A percentile compares a stretch with the other conserved stretches of the same genome.
phyloP scores from a whole-genome alignment of 2,797 vertebrate species.

The Sylvia borin region DNA sequence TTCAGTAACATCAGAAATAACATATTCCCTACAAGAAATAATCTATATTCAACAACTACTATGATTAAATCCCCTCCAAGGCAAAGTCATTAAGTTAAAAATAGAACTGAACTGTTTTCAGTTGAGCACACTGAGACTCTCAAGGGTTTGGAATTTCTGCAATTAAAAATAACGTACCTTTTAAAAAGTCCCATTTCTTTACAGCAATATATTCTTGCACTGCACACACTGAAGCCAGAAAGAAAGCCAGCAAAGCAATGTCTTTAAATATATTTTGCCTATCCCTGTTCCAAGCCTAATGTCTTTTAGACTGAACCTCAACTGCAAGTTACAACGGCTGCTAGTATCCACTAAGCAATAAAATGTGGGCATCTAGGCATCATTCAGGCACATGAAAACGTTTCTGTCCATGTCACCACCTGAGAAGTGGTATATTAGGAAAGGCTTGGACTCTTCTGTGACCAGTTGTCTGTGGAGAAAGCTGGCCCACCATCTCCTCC shows the following conservation, averaged over 20 bases:
- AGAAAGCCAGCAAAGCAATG: background rate
- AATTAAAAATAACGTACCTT: background rate
- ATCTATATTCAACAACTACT: background rate
- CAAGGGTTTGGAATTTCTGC: background rate
- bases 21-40: background rate
- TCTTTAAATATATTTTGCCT: background rate
- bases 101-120: background rate
- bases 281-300: background rate
- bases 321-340: background rate
- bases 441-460: background rate
- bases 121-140: background rate
- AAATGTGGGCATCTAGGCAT: background rate
- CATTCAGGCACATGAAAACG: background rate
- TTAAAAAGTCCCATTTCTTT: background rate
- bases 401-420: background rate
- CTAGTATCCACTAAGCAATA: background rate
- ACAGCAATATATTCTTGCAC: background rate
- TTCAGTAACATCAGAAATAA: background rate
- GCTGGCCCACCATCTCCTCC: background rate
- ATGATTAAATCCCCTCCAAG: background rate
- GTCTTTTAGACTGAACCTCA: background rate
- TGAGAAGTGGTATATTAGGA: background rate
- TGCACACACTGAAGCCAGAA: background rate
- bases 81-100: background rate
- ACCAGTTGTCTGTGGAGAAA: background rate